A percentile compares a stretch with the other conserved stretches of the same genome.
Conservation (phyloP, 2,113 vertebrate species). For the Marmota flaviventris region DNA sequence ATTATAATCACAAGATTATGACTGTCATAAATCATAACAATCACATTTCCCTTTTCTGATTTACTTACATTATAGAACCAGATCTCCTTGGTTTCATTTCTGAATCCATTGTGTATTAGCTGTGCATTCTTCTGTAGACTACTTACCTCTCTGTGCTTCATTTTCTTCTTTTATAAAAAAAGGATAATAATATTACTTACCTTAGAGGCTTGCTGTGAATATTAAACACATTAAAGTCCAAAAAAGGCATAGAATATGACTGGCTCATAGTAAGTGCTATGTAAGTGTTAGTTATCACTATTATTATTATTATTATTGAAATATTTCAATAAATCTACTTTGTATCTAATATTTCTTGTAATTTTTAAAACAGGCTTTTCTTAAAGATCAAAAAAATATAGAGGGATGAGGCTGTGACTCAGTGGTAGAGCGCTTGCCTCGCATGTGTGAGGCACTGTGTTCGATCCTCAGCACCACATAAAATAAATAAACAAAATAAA, state of each 20-base stretch:
- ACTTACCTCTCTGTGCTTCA: constrained; percentile 62
- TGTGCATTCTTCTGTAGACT: neutral
- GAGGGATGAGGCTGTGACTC: no score
- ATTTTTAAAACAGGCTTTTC: neutral
- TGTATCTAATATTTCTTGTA: constrained; percentile 5
- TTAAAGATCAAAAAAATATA: neutral
- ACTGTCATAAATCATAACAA: neutral
- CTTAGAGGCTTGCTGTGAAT: constrained; percentile 46
- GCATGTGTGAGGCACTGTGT: no score
- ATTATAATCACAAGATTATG: neutral
- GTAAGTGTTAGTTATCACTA: constrained; percentile 11
- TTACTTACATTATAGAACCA: constrained; percentile 65
- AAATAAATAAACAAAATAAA: no score
- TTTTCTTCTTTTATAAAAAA: neutral
- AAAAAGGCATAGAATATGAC: neutral
- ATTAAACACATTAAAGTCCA: constrained; percentile 54
- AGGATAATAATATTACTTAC: constrained; percentile 47
- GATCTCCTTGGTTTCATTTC: neutral
- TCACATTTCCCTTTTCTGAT: neutral
- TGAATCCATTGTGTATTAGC: neutral
- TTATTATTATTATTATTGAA: neutral
- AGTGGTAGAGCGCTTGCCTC: no score
- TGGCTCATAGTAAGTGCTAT: constrained; percentile 9
- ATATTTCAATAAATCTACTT: constrained; percentile 24
- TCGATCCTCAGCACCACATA: no score